Conservation (phyloP, 2,888 invertebrate species). For the Polydrusus pterygomalis region DNA sequence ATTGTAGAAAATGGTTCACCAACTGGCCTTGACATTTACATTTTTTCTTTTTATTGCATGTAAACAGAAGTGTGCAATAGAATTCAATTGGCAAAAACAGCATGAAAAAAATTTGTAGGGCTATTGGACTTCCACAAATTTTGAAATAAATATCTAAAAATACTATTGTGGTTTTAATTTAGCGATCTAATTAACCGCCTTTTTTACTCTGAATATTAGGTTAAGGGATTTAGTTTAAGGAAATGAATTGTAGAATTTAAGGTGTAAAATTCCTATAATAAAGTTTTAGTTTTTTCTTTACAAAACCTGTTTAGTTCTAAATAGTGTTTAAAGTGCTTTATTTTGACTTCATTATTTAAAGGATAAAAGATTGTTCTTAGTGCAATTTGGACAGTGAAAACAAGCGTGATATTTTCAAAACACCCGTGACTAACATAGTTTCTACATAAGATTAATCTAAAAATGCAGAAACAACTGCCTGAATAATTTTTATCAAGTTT, state of each 20-base stretch:
- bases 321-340: slow-evolving; percentile 6
- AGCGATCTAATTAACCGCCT: slow-evolving; percentile 50
- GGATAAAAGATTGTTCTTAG: background rate
- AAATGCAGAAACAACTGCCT: too few species aligned
- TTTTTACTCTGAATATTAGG: slow-evolving; percentile 56
- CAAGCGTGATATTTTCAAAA: too few species aligned
- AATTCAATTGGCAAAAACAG: slow-evolving; percentile 66
- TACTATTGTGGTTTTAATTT: slow-evolving; percentile 56
- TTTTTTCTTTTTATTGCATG: slow-evolving; percentile 30
- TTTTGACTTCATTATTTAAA: background rate
- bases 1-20: slow-evolving; percentile 70
- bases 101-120: slow-evolving; percentile 72
- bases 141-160: slow-evolving; percentile 73
- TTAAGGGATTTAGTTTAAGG: slow-evolving; percentile 49
- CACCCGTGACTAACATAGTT: too few species aligned
- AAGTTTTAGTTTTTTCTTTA: slow-evolving; percentile 53
- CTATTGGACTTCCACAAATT: slow-evolving; percentile 73
- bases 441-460: too few species aligned
- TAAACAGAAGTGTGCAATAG: slow-evolving; percentile 51
- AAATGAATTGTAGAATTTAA: slow-evolving; percentile 52
- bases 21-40: slow-evolving; percentile 58
- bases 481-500: too few species aligned
- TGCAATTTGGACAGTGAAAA: too few species aligned
- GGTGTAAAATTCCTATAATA: slow-evolving; percentile 56
- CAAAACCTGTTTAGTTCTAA: slow-evolving; percentile 25